Base-by-base conservation (phyloP, 92 coral and sea anemone species). In the Heteractis magnifica region DNA sequence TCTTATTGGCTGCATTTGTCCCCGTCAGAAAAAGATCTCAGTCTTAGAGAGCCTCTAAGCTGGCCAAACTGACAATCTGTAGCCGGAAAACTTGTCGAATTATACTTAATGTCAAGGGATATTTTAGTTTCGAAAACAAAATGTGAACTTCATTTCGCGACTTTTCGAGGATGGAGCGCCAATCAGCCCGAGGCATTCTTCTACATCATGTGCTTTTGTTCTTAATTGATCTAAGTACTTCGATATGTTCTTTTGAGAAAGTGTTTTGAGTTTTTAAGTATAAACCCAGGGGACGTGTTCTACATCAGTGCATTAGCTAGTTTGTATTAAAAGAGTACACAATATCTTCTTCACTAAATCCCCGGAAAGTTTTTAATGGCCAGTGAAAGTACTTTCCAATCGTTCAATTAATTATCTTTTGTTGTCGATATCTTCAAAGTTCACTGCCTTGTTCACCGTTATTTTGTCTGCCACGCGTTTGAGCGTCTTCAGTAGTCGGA, bases 11-110 rank as follows among this genome's bases (percentile, higher is more conserved):
- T 62, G 70, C 12, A 23, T n/a, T 62, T 1, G 23, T n/a, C 26
- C 8, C 8, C 70, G 7, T 6, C 26, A 4, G 5, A 18, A 18
- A 23, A 68, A 26, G 44, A 68, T 68, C 19, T 20, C 12, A 65
- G 19, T 65, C 20, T 6, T 4, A n/a, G 72, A 20, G 19, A 26
- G 23, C 16, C 73, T 68, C 26, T 21, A 68, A 68, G 73, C 4
- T 12, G 44, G 49, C 10, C 14, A n/a, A 10, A 26, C 49, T 68
- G 44, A 68, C 73, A 68, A 20, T 68, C 44, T 20, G 73, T 21
- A 68, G 73, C 83, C 75, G 83, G 83, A 79, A 79, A 79, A 79
- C 26, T 12, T 79, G 83, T 79, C 83, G 53, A 51, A 79, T 60
- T 21, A 8, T 58, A 44, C 73, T 79, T 52, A 79, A 60, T 75